Percentiles rank a stretch among this genome's conserved stretches.
These are phyloP conservation scores for Habropoda laboriosa DNA, from an alignment of 1,140 invertebrate genomes.

Conservation along the genomic window DNA sequence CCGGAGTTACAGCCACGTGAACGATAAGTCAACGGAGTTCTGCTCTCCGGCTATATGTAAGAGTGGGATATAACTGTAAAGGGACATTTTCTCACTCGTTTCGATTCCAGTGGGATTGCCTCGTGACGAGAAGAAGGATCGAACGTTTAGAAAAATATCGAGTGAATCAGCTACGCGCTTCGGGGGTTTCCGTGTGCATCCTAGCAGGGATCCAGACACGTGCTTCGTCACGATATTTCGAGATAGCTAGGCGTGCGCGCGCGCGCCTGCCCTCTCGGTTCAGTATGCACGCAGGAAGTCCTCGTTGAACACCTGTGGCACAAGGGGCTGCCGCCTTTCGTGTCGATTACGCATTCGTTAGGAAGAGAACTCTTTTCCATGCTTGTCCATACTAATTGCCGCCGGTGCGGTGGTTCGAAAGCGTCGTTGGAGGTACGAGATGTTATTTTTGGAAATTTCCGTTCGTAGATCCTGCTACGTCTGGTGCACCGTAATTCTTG, in stretches of 20 bases:
- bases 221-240: background rate
- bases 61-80: slow-evolving; percentile 21
- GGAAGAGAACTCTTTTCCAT: background rate
- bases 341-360: slow-evolving; percentile 26
- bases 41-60: background rate
- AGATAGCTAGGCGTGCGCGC: background rate
- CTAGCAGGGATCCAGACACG: background rate
- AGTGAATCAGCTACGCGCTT: too few relatives aligned
- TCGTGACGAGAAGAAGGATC: too few relatives aligned
- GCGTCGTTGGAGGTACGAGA: background rate
- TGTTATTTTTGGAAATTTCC: too few relatives aligned
- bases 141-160: too few relatives aligned
- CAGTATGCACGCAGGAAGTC: slow-evolving; percentile 13
- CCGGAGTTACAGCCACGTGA: slow-evolving; percentile 5
- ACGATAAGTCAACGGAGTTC: slow-evolving; percentile 21
- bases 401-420: background rate
- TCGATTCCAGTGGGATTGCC: background rate
- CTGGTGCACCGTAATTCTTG: too few relatives aligned
- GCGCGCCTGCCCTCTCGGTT: too few relatives aligned
- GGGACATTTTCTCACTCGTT: slow-evolving; percentile 5
- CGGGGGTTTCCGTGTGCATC: background rate
- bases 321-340: background rate
- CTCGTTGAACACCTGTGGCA: slow-evolving; percentile 7
- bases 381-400: slow-evolving; percentile 19
- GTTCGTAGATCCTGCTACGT: too few relatives aligned